Conservation (phyloP, 2,113 vertebrate species). For the Chloropsis hardwickii region DNA sequence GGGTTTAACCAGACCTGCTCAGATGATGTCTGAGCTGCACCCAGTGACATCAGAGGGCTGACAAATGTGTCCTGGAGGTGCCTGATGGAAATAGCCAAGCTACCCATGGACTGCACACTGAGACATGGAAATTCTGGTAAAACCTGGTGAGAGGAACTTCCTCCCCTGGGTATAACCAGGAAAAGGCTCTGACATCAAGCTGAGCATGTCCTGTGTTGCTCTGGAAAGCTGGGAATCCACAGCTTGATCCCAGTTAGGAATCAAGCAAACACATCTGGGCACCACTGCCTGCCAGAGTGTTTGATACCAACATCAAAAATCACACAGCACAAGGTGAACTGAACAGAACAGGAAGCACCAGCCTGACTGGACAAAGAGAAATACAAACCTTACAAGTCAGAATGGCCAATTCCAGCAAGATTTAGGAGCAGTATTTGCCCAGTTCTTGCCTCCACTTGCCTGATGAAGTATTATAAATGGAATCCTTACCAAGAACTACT, state of each 20-base stretch:
- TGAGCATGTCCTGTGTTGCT: not conserved
- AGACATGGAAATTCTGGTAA: not conserved
- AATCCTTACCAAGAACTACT: not conserved
- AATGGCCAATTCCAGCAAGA: not conserved
- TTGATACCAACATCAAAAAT: not conserved
- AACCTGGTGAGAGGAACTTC: not conserved
- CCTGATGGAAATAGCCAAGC: not conserved
- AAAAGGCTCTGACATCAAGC: not conserved
- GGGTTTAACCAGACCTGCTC: not conserved
- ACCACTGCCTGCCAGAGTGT: not conserved
- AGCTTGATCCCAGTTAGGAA: not conserved
- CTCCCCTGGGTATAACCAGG: fast-evolving
- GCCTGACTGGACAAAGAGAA: not conserved
- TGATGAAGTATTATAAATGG: not conserved
- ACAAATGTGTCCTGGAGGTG: not conserved
- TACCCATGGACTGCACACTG: not conserved
- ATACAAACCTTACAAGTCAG: not conserved
- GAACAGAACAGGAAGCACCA: not conserved
- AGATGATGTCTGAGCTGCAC: not conserved
- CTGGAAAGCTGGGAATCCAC: not conserved
- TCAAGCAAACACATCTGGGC: not conserved
- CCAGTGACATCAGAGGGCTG: not conserved
- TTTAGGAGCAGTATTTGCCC: not conserved
- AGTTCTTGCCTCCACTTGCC: not conserved
- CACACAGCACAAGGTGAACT: fast-evolving